phyloP scores from a whole-genome alignment of 2,113 vertebrate genomes.

The Lagenorhynchus albirostris region DNA sequence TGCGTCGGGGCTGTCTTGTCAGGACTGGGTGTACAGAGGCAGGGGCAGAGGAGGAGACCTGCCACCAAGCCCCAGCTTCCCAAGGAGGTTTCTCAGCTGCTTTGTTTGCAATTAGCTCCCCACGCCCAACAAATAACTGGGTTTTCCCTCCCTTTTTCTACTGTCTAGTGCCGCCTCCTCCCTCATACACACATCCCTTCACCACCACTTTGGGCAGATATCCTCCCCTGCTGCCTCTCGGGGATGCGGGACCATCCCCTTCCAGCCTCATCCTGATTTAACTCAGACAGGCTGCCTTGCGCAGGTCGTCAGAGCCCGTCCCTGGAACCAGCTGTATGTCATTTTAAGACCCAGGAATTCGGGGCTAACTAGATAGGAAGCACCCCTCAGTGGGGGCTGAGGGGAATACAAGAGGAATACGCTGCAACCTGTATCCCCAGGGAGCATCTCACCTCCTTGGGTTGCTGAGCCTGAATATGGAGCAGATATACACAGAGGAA shows the following conservation, averaged over 20 bases:
- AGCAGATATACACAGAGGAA: neutral
- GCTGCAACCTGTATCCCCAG: rapidly evolving
- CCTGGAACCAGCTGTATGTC: neutral
- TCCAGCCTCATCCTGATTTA: neutral
- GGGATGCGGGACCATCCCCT: neutral
- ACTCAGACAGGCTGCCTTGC: neutral
- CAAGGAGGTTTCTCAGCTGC: neutral
- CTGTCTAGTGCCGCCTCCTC: neutral
- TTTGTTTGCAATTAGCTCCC: neutral
- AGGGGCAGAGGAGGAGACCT: neutral
- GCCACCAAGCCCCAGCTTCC: neutral
- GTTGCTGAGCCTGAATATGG: too few relatives aligned
- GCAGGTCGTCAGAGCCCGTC: neutral
- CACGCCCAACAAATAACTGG: rapidly evolving
- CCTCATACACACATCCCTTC: too few relatives aligned
- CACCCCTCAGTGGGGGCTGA: neutral
- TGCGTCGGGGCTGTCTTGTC: too few relatives aligned
- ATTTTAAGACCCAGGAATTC: neutral
- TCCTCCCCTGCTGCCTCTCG: rapidly evolving
- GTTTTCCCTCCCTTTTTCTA: neutral
- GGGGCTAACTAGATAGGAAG: neutral
- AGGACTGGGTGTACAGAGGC: too few relatives aligned
- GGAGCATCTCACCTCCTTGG: neutral
- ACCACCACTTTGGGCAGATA: neutral
- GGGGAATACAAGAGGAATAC: rapidly evolving